Percentiles rank a stretch among this genome's conserved stretches.
phyloP scores from a whole-genome alignment of 2,888 invertebrate species.

The Cerceris ruficornis region DNA sequence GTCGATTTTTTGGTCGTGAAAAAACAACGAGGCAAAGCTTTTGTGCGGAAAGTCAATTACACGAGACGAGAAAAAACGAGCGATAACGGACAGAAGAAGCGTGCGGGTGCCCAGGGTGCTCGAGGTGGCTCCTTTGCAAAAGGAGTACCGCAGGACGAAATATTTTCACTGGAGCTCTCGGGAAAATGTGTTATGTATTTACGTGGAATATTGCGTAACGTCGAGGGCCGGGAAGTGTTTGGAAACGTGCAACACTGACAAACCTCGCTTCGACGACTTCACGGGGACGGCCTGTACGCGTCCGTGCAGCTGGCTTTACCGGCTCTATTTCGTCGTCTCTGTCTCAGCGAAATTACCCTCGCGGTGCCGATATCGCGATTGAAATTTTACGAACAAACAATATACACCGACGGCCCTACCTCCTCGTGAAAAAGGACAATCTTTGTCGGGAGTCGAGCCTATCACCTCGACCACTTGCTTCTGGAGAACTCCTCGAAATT shows the following conservation, averaged over 20 bases:
- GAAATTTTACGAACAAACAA: conserved; percentile 52
- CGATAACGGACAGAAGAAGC: conserved; percentile 28
- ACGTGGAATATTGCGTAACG: conserved; percentile 80
- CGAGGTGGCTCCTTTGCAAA: conserved; percentile 52
- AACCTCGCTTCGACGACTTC: conserved; percentile 61
- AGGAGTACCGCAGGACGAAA: conserved; percentile 52
- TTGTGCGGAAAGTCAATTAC: conserved; percentile 46
- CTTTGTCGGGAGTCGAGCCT: conserved; percentile 66
- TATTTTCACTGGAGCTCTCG: conserved; percentile 57
- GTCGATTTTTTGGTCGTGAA: conserved; percentile 68
- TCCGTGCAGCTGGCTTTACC: conserved; percentile 62
- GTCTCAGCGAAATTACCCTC: conserved; percentile 58
- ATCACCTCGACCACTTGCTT: conserved; percentile 58
- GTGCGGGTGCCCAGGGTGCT: conserved; percentile 38
- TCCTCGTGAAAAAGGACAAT: conserved; percentile 76
- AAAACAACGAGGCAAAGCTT: conserved; percentile 57
- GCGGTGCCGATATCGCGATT: conserved; percentile 51
- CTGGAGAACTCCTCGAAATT: conserved; percentile 46
- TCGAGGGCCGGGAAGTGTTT: conserved; percentile 72
- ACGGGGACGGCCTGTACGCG: conserved; percentile 49
- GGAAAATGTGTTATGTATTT: conserved; percentile 75
- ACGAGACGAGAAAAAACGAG: conserved; percentile 31
- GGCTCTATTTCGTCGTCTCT: conserved; percentile 62
- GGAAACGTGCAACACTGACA: conserved; percentile 67
- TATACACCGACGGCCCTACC: conserved; percentile 45